A percentile compares a stretch with the other conserved stretches of the same genome.
Evolutionary conservation across 1,140 invertebrate species (phyloP).

Genomic region (Pseudomyrmex cubaensis): DNA sequence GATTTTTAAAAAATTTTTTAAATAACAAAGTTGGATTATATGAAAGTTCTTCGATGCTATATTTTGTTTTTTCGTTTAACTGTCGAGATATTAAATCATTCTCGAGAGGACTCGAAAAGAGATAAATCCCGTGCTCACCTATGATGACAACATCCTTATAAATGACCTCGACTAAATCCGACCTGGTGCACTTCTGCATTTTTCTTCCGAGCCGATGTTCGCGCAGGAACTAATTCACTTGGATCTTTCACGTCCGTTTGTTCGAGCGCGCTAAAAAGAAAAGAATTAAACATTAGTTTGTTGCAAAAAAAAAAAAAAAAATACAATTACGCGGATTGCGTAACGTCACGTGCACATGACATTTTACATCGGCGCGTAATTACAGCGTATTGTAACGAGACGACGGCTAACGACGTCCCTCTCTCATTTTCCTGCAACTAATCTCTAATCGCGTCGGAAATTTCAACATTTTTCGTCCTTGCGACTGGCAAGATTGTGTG

Average conservation of each 20-base stretch:
- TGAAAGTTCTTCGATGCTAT: neutral
- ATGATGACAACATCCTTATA: constrained; percentile 89
- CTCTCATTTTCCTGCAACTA: constrained; percentile 12
- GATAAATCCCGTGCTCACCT: constrained; percentile 81
- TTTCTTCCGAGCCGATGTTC: neutral
- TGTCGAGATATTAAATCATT: constrained; percentile 15
- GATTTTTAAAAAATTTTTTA: too few species aligned
- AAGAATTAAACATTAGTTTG: neutral
- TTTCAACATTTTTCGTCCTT: neutral
- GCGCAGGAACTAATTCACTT: neutral
- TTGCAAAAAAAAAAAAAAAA: neutral
- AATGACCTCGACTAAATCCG: constrained; percentile 66
- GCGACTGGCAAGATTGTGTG: neutral
- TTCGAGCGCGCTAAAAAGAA: constrained; percentile 44
- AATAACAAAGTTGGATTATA: too few species aligned
- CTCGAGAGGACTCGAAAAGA: neutral
- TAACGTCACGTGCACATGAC: neutral
- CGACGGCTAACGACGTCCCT: neutral
- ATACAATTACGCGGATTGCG: too few species aligned
- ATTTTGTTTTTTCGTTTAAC: neutral
- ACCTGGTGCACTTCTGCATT: constrained; percentile 46
- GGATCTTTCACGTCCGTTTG: neutral
- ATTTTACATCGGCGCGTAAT: neutral
- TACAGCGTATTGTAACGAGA: neutral
- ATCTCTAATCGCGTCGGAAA: neutral